Conservation (phyloP, 2,113 vertebrate species). For the Hemicordylus capensis region DNA sequence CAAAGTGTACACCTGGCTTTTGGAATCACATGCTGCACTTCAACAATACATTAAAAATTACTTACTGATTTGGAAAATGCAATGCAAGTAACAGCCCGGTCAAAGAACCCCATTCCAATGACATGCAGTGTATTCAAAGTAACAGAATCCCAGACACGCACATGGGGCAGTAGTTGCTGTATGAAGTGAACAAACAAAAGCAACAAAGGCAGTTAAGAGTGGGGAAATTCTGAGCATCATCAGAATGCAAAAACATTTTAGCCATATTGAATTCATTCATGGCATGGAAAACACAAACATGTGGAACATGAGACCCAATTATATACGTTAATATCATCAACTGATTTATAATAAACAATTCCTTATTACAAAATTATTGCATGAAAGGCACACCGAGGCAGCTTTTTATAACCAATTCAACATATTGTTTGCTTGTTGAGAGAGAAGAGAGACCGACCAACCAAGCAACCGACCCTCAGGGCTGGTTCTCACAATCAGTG, state of each 20-base stretch:
- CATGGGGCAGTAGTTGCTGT: slow-evolving; percentile 91
- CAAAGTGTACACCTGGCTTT: not conserved
- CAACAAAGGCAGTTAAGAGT: not conserved
- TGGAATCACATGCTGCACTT: not conserved
- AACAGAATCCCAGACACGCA: slow-evolving; percentile 98
- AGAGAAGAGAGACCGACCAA: too few relatives aligned
- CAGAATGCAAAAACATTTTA: not conserved
- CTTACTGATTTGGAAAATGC: slow-evolving; percentile 98
- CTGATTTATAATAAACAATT: accelerated
- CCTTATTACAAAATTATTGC: accelerated
- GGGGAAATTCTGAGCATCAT: not conserved
- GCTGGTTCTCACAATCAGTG: too few relatives aligned
- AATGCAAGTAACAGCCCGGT: slow-evolving; percentile 92
- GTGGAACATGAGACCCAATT: not conserved
- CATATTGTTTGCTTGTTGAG: too few relatives aligned
- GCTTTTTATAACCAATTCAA: not conserved
- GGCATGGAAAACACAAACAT: not conserved
- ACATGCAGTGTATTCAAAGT: slow-evolving; percentile 96
- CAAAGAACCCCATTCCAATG: slow-evolving; percentile 92
- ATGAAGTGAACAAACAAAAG: slow-evolving; percentile 27
- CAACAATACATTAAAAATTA: slow-evolving; percentile 10
- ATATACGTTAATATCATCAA: not conserved
- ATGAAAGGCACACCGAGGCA: too few relatives aligned
- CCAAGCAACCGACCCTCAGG: too few relatives aligned
- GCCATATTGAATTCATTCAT: not conserved